phyloP scores from a whole-genome alignment of 2,797 vertebrate genomes.

The Limosa lapponica region DNA sequence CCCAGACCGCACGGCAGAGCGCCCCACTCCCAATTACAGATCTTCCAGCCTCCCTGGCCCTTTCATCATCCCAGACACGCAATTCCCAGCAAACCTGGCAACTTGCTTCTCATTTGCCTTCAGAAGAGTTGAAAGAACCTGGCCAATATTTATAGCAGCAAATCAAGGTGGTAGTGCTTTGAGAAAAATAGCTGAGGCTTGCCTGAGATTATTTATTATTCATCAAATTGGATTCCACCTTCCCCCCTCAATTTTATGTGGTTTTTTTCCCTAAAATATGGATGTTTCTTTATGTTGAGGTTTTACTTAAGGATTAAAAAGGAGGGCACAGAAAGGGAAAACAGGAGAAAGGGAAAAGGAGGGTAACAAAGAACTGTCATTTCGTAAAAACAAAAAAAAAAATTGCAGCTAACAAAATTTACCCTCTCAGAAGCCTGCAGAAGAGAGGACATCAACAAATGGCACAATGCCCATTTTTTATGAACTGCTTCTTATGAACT shows the following conservation, averaged over 20 bases:
- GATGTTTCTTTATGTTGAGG: neutral
- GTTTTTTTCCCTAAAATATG: neutral
- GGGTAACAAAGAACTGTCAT: fast-evolving
- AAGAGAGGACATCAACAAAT: neutral
- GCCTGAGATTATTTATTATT: neutral
- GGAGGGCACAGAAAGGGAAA: neutral
- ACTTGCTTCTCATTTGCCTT: neutral
- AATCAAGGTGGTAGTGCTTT: neutral
- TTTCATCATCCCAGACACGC: slow-evolving; percentile 6
- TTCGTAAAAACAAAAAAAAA: neutral
- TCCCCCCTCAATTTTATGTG: neutral
- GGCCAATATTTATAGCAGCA: slow-evolving; percentile 35
- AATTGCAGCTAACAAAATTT: neutral
- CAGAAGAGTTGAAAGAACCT: slow-evolving; percentile 31
- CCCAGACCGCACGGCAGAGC: neutral
- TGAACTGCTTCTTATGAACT: neutral
- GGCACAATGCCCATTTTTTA: neutral
- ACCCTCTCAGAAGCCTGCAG: neutral
- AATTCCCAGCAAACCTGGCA: slow-evolving; percentile 20
- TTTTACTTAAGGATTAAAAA: slow-evolving; percentile 9
- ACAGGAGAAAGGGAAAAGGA: neutral
- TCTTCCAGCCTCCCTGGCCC: neutral
- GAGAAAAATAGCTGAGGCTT: slow-evolving; percentile 33
- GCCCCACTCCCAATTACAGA: neutral
- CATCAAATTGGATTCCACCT: neutral